Conservation (phyloP, 2,797 vertebrate species). For the Tolypeutes matacus region DNA sequence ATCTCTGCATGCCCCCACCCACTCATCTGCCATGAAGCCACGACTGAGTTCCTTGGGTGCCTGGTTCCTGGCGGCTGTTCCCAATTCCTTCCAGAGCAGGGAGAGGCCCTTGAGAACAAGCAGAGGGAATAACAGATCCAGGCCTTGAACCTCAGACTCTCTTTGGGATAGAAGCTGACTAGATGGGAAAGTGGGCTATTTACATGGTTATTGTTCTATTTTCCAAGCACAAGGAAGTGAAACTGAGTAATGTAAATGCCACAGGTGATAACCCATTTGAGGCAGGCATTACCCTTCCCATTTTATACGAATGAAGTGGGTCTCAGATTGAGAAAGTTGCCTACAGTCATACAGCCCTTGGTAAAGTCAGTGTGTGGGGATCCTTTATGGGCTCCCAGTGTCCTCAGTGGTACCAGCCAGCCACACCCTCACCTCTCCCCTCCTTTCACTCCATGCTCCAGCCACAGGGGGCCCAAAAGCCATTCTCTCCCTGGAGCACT, state of each 20-base stretch:
- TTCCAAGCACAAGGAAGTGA: background rate
- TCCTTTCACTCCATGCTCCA: background rate
- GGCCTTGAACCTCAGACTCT: background rate
- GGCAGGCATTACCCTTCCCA: background rate
- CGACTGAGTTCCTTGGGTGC: background rate
- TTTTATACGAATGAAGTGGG: background rate
- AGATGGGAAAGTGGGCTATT: background rate
- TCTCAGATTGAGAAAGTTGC: background rate
- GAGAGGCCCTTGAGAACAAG: background rate
- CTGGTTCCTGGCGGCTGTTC: background rate
- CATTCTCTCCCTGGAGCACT: background rate
- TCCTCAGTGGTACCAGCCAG: background rate
- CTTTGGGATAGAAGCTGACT: background rate
- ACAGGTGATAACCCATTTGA: fast-evolving
- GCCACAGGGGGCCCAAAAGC: background rate
- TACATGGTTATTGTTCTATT: background rate
- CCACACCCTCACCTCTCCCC: background rate
- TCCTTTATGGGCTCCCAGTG: background rate
- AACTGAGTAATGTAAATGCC: background rate
- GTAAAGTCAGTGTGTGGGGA: background rate
- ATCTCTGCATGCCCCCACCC: background rate
- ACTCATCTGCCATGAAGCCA: background rate
- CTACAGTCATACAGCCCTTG: background rate
- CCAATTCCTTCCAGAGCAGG: background rate
- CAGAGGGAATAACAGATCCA: background rate